Evolutionary conservation across 1,140 invertebrate species (phyloP), one percentile per base, ranked within the genome.

Genomic region (Centruroides vittatus): DNA sequence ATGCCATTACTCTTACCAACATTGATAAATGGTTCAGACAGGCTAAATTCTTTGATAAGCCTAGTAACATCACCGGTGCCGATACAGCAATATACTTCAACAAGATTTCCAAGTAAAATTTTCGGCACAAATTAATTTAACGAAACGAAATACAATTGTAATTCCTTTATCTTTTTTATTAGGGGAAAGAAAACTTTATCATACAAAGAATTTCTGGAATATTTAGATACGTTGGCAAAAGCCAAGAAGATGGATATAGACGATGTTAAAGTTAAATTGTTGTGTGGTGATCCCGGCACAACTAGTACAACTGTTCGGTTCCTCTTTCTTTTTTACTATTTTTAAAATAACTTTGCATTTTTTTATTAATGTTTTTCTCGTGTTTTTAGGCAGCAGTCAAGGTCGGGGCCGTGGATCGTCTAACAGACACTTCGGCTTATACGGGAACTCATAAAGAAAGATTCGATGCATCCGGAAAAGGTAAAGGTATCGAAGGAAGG

Each of bases 21-120:
- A 87, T 86, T 68, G 89, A 93, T 73, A 92, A 93, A 73, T 93
- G 89, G 89, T 86, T 93, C 83, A 93, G 91, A 67, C 89, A 93
- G 71, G 89, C 89, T 0, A 84, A 86, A 70, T 86, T 93, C 12
- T 86, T 93, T 58, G 89, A 92, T 66, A 23, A 23, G 2, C 83
- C 81, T 73, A 87, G 84, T 68, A 86, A 91, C 61, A 89, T 88
- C 0, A 89, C 88, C 8, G 74, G 71, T 11, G 92, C 87, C 4
- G 88, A 91, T 68, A 90, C 87, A 1, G 87, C 84, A 41, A 90
- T 91, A 53, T 81, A 83, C 70, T 91, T 90, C 72, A 90, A 89
- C 71, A 89, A 89, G 70, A 81, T 89, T 41, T 54, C 66, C 62
- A 90, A 89, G 82, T 41, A 41, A 41, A 41, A 8, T 41, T 41